phyloP scores from a whole-genome alignment of 2,888 invertebrate species.

The Epirrita christyi region DNA sequence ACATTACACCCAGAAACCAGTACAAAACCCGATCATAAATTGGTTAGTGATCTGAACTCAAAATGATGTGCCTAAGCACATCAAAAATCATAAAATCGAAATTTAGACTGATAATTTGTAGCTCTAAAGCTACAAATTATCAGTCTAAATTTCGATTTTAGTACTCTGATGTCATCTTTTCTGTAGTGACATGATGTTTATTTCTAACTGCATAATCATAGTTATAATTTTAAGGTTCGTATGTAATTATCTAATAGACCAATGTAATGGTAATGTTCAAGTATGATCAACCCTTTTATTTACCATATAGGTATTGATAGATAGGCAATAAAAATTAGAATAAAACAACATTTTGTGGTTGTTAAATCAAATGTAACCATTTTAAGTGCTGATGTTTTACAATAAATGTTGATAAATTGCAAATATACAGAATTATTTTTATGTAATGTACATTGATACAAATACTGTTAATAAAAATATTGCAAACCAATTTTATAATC shows the following conservation, averaged over 20 bases:
- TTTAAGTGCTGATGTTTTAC: conserved; percentile 1
- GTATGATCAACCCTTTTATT: background rate
- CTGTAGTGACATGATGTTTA: background rate
- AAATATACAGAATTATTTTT: background rate
- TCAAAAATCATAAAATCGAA: no score
- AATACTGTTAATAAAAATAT: background rate
- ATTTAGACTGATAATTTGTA: no score
- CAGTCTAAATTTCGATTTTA: no score
- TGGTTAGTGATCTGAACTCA: no score
- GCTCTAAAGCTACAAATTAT: no score
- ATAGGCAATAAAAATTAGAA: background rate
- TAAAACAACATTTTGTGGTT: conserved; percentile 17
- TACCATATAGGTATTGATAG: background rate
- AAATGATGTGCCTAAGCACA: no score
- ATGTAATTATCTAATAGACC: no score
- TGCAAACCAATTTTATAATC: no score
- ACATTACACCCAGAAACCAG: no score
- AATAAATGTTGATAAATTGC: background rate
- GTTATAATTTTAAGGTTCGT: background rate
- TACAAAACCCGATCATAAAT: no score
- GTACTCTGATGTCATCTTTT: background rate
- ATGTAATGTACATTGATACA: background rate
- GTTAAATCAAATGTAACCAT: conserved; percentile 9
- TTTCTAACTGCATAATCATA: background rate
- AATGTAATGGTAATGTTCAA: background rate